Percentiles rank a stretch among this genome's conserved stretches.
Conservation (phyloP, 2,797 vertebrate species). For the Sylvilagus floridanus region DNA sequence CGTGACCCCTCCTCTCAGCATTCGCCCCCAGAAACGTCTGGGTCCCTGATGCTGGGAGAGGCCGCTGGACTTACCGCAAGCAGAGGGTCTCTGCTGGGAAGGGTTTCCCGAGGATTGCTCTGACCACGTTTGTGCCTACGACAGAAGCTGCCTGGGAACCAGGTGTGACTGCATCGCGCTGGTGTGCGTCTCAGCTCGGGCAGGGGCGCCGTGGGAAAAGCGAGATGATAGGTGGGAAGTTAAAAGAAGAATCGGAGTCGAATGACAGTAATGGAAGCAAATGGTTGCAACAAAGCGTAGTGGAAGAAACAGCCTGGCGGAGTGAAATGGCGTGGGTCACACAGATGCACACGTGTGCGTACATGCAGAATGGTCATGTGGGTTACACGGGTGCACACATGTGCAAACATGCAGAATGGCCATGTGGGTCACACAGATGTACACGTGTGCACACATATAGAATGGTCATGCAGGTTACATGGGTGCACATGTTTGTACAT, state of each 20-base stretch:
- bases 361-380: no score
- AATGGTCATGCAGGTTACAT: no score
- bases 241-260: not conserved
- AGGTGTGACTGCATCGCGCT: fast-evolving
- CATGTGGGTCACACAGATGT: no score
- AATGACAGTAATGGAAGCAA: fast-evolving
- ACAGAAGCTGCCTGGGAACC: fast-evolving
- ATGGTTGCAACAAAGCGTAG: fast-evolving
- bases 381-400: no score
- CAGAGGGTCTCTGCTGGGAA: not conserved
- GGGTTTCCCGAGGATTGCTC: fast-evolving
- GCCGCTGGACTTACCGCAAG: fast-evolving
- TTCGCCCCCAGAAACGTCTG: not conserved
- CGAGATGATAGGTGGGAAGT: not conserved
- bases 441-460: no score
- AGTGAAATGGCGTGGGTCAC: no score
- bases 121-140: not conserved
- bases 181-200: not conserved
- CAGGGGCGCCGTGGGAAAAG: not conserved
- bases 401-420: no score
- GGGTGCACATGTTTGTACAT: fast-evolving
- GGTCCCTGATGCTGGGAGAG: not conserved
- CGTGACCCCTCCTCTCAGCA: fast-evolving
- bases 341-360: no score
- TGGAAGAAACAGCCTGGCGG: fast-evolving